phyloP scores from a whole-genome alignment of 2,113 vertebrate species.

The Panthera tigris region DNA sequence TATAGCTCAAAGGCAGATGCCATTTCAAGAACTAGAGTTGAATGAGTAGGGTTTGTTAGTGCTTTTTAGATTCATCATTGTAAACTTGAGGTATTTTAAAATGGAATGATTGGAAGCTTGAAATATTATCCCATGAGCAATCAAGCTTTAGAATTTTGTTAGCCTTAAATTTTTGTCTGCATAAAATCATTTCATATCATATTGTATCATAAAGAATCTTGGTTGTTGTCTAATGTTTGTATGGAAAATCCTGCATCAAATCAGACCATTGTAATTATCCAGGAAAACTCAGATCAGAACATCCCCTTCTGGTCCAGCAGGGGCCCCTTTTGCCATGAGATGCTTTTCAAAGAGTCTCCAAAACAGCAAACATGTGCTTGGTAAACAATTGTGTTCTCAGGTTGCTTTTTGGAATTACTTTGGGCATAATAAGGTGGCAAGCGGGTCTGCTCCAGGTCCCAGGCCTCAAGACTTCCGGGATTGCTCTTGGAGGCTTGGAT shows the following conservation, averaged over 20 bases:
- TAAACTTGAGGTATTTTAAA: constrained; percentile 88
- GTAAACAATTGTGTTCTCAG: background rate
- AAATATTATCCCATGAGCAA: constrained; percentile 85
- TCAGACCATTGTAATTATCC: constrained; percentile 80
- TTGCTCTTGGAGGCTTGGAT: background rate
- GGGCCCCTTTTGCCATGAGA: constrained; percentile 63
- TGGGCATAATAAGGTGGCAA: background rate
- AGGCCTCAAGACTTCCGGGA: background rate
- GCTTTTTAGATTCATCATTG: constrained; percentile 84
- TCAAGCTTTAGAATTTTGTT: constrained; percentile 80
- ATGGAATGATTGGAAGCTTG: constrained; percentile 83
- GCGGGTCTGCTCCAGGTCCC: background rate
- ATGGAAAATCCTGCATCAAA: constrained; percentile 77
- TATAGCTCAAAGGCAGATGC: constrained; percentile 90
- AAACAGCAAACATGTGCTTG: background rate
- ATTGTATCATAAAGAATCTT: constrained; percentile 78
- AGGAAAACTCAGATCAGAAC: constrained; percentile 76
- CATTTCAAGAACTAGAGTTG: constrained; percentile 88
- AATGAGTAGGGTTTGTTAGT: constrained; percentile 87
- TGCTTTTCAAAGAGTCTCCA: constrained; percentile 63
- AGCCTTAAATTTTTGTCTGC: constrained; percentile 78
- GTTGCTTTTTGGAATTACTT: background rate
- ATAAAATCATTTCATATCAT: constrained; percentile 82
- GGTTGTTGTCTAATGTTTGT: constrained; percentile 69
- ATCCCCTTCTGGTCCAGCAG: constrained; percentile 79